These are phyloP conservation scores for Tetrapedia diversipes DNA, from an alignment of 2,888 invertebrate genomes.

Conservation along the genomic window DNA sequence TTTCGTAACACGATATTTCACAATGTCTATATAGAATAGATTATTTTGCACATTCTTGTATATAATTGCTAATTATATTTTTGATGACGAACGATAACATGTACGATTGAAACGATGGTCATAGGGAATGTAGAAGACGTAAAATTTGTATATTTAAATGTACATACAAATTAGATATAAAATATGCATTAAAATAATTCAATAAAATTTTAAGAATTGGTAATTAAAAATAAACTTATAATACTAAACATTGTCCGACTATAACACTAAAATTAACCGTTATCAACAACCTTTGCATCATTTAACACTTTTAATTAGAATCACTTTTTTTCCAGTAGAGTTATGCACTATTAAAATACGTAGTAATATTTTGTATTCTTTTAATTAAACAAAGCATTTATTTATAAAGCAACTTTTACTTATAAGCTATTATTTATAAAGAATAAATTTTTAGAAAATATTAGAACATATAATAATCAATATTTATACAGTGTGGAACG, in stretches of 20 bases:
- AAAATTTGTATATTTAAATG: too few relatives aligned
- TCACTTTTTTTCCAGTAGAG: neutral
- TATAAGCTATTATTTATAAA: neutral
- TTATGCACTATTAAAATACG: neutral
- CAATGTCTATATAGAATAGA: conserved; percentile 2
- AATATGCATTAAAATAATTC: neutral
- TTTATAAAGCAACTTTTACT: too few relatives aligned
- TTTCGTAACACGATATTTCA: neutral
- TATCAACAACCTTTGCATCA: neutral
- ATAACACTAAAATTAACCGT: neutral
- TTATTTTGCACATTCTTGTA: neutral
- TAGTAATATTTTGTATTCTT: neutral
- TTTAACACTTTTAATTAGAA: neutral
- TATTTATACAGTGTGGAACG: too few relatives aligned
- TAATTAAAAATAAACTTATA: neutral
- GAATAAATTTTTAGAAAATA: neutral
- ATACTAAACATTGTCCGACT: neutral
- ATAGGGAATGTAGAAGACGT: too few relatives aligned
- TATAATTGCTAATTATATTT: neutral
- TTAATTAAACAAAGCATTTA: neutral
- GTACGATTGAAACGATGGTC: neutral
- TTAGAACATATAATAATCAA: neutral
- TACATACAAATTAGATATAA: neutral
- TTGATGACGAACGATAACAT: conserved; percentile 1
- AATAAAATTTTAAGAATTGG: neutral